Evolutionary conservation across 2,113 vertebrate species (phyloP).

Genomic region (Caloenas nicobarica): DNA sequence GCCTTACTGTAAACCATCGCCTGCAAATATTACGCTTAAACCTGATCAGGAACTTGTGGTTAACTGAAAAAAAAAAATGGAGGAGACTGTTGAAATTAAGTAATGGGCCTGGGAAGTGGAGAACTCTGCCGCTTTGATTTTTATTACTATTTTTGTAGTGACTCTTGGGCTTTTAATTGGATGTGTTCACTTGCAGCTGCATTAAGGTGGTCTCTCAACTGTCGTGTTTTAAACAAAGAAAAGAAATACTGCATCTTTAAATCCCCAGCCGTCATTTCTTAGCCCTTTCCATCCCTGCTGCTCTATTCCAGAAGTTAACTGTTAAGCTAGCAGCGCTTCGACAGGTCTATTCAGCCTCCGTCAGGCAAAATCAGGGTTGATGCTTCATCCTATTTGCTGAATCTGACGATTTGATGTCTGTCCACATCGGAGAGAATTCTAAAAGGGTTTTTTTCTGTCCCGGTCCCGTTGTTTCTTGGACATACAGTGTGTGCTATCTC

Average conservation of each 20-base stretch:
- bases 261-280: background rate
- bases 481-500: conserved; percentile 2
- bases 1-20: background rate
- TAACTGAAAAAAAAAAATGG: background rate
- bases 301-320: background rate
- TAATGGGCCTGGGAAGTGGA: background rate
- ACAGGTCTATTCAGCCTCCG: background rate
- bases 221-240: background rate
- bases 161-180: conserved; percentile 8
- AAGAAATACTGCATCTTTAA: conserved; percentile 42
- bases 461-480: conserved; percentile 5
- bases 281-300: conserved; percentile 10
- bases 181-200: background rate
- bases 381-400: background rate
- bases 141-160: conserved; percentile 1
- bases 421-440: background rate
- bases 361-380: background rate
- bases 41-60: background rate
- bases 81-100: background rate
- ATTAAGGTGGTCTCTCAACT: conserved; percentile 10
- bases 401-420: background rate
- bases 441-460: conserved; percentile 28
- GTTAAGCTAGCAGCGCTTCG: background rate
- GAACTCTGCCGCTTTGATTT: background rate
- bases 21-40: background rate